Conservation (phyloP, 2,113 vertebrate species). For the Serinus canaria region DNA sequence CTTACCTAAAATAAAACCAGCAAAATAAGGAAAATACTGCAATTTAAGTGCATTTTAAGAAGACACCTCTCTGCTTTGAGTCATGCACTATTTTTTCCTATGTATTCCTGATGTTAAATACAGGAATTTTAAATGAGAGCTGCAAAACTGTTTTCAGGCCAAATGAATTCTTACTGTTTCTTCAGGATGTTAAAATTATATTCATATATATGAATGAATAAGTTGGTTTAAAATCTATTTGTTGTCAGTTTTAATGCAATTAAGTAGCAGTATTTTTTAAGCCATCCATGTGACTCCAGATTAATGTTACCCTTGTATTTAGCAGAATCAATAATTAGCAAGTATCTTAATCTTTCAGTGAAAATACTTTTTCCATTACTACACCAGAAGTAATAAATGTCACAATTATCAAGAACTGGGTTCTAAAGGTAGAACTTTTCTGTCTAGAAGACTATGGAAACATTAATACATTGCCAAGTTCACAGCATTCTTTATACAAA, state of each 20-base stretch:
- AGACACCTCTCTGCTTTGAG: neutral
- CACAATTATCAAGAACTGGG: neutral
- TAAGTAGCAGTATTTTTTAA: neutral
- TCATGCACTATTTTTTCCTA: neutral
- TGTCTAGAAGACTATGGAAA: neutral
- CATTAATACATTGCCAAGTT: neutral
- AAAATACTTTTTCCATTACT: neutral
- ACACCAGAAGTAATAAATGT: neutral
- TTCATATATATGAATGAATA: neutral
- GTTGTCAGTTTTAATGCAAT: neutral
- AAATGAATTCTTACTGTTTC: too few species aligned
- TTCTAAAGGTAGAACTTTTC: neutral
- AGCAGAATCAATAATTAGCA: neutral
- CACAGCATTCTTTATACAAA: neutral
- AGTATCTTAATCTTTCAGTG: neutral
- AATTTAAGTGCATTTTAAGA: neutral
- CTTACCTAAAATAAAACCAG: neutral
- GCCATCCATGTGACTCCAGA: neutral
- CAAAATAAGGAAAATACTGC: neutral
- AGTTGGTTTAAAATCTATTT: neutral
- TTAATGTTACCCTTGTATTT: neutral
- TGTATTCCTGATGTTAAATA: neutral
- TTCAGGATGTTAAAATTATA: neutral
- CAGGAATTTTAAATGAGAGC: too few species aligned
- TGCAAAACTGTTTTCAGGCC: too few species aligned